Evolutionary conservation across 2,797 vertebrate genomes (phyloP), one percentile per base, ranked within the genome.

Genomic region (Rhabdophis nuchalis): DNA sequence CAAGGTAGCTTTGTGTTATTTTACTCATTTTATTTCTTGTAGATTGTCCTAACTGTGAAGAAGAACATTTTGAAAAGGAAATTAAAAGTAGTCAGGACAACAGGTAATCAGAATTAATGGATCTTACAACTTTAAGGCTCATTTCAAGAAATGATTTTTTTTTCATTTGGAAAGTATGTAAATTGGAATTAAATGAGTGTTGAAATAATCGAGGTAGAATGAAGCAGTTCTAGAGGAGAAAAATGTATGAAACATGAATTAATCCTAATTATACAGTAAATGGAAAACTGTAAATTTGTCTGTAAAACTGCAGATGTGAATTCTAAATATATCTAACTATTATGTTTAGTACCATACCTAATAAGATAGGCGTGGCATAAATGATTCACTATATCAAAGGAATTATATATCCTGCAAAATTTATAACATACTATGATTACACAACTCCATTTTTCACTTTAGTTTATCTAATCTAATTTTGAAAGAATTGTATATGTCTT

Each of bases 41-140:
- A 98, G 98, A 97, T 94, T 96, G 89, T 96, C 96, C 93, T 94
- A 96, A 95, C 93, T 96, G 92, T 94, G 96, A 97, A 96, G 95
- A 97, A 93, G 96, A 94, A 94, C 89, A 88, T 94, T 96, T 97
- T 89, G 94, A 96, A 91, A 91, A 95, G 95, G 95, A 96, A 95
- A 91, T 94, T 90, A 97, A 98, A 94, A 96, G 90, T 93, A 97
- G 97, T 92, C 95, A 96, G 93, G 94, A 56, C 88, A 94, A 95
- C 96, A 98, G 98, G 98, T 98, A 98, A 94, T 64, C 53, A 41
- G 85, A 32, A 90, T 72, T 41, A 57, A 92, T 52, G 32, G 27
- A 88, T 8, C 64, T 23, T 8, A 8, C 87, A 92, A 93, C 86
- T 93, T 94, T 93, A 92, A 93, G 90, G 82, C 54, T 27, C 18